These are phyloP conservation scores for Anolis carolinensis DNA, from an alignment of 2,113 vertebrate species.

Conservation along the genomic window DNA sequence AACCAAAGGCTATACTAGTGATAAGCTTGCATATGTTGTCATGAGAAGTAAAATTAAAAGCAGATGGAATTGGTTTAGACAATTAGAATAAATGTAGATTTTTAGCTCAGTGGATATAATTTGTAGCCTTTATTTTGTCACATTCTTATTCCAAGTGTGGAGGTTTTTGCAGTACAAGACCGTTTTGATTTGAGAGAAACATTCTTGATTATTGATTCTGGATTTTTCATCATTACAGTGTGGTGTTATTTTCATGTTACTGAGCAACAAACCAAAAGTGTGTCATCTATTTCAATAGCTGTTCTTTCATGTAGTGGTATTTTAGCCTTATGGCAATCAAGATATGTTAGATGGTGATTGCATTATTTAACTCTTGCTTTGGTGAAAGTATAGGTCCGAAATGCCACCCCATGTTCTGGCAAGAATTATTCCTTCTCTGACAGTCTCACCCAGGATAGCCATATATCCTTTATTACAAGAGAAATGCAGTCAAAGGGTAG, in stretches of 20 bases:
- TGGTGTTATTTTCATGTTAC: no score
- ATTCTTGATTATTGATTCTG: not conserved
- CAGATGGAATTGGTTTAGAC: no score
- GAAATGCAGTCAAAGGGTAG: not conserved
- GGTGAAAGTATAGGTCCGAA: not conserved
- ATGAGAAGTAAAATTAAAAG: no score
- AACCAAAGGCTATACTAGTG: not conserved
- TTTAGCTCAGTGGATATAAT: not conserved
- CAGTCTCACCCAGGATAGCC: not conserved
- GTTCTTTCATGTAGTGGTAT: not conserved
- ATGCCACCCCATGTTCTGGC: not conserved
- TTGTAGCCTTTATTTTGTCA: not conserved
- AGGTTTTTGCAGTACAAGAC: not conserved
- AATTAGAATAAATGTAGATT: not conserved
- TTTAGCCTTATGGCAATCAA: not conserved
- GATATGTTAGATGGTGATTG: no score
- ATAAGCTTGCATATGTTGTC: not conserved
- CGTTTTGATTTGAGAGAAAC: not conserved
- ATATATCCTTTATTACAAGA: not conserved
- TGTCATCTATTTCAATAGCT: not conserved
- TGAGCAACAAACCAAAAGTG: no score
- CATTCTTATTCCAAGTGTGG: no score
- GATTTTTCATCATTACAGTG: no score
- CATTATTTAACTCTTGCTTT: no score
- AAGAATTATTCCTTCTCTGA: not conserved